Evolutionary conservation across 2,797 vertebrate species (phyloP).

Genomic region (Carduelis carduelis): DNA sequence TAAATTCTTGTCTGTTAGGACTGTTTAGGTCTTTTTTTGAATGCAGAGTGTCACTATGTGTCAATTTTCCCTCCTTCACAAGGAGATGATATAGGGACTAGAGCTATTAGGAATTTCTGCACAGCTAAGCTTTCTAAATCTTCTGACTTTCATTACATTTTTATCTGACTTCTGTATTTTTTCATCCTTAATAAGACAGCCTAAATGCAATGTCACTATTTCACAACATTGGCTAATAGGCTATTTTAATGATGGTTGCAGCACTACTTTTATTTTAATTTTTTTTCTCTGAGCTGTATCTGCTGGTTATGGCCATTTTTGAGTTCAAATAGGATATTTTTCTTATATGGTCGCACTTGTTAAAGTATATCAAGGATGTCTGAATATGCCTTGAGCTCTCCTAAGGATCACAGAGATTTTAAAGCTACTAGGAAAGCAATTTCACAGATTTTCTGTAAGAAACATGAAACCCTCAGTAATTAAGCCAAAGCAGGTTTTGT

Average conservation of each 20-base stretch:
- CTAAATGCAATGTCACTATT: not conserved
- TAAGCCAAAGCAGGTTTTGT: not conserved
- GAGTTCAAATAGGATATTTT: not conserved
- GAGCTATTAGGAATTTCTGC: not conserved
- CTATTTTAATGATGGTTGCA: not conserved
- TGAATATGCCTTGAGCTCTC: not conserved
- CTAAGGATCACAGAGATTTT: not conserved
- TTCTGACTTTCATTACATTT: not conserved
- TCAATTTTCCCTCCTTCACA: not conserved
- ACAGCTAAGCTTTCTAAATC: not conserved
- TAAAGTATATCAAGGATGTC: not conserved
- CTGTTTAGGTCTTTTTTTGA: not conserved
- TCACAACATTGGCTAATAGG: not conserved
- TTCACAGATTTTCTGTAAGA: not conserved
- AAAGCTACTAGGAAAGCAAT: not conserved
- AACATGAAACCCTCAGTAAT: not conserved
- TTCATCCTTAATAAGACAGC: not conserved
- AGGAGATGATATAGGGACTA: not conserved
- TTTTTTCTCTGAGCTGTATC: not conserved
- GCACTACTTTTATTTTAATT: not conserved
- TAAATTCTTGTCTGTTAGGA: not conserved
- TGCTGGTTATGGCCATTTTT: not conserved
- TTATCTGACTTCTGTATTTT: not conserved
- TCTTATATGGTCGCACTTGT: not conserved
- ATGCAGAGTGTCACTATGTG: not conserved